Base-by-base conservation (phyloP, 2,888 invertebrate species). In the Galerucella nymphaeae region DNA sequence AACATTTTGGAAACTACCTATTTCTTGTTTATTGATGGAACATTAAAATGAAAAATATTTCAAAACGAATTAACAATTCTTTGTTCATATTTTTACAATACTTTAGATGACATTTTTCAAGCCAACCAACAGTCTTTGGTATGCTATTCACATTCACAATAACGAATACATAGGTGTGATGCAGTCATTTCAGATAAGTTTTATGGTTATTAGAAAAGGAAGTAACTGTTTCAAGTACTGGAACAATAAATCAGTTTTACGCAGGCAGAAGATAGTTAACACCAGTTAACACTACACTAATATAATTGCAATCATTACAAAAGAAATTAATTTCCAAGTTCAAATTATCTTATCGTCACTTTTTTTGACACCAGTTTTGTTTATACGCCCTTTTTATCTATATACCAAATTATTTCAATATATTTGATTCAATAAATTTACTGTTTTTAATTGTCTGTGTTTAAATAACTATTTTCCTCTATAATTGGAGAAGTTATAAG, bases 91-190 rank as follows among this genome's bases (percentile, higher is more conserved):
- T 20, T 18, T 45, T 58, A 53, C 20, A 45, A 53, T 30, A 48
- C 62, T 50, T 65, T 18, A 70, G 70, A 78, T 76, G 80, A 80
- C 80, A 80, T 78, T 78, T 77, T 76, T 78, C 75, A 80, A 80
- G 77, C 81, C 81, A 80, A 82, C 82, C 82, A 81, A 80, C 80
- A 80, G 82, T 86, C 85, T 85, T 85, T 86, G 86, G 86, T 85
- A 84, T 82, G 83, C 82, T 83, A 80, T 83, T 83, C 83, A 83
- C 82, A 83, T 83, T 83, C 83, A 85, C 84, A 82, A 84, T 80
- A 82, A 70, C 70, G 64, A 84, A 85, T 82, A 83, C 82, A 82
- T 80, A 83, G 77, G 79, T 71, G 66, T 67, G 77, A 74, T 70
- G 74, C 72, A 75, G 73, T 75, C 72, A 69, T 73, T 73, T 75